Evolutionary conservation across 2,113 vertebrate species (phyloP).

Genomic region (Eulacestoma nigropectus): DNA sequence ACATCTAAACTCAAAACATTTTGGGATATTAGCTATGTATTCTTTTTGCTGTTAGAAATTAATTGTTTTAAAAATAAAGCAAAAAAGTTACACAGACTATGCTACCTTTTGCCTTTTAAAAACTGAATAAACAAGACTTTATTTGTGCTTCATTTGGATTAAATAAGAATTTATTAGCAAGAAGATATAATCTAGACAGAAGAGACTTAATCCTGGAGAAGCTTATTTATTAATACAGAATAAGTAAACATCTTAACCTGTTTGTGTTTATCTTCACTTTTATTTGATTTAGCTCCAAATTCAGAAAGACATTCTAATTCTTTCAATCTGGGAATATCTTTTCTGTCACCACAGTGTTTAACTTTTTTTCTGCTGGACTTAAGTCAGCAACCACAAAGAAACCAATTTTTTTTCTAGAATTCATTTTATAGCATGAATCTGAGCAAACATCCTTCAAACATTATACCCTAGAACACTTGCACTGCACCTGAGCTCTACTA

Average conservation of each 20-base stretch:
- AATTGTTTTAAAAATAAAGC: not conserved
- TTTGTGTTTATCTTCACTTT: conserved; percentile 1
- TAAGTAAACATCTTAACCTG: conserved; percentile 20
- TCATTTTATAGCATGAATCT: not conserved
- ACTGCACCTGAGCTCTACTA: conserved; percentile 7
- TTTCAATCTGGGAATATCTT: not conserved
- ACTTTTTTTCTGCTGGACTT: not conserved
- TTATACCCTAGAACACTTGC: not conserved
- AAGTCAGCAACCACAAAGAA: not conserved
- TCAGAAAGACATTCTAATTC: not conserved
- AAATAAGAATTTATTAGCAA: not conserved
- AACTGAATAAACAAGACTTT: not conserved
- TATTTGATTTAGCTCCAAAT: not conserved
- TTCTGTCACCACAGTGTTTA: not conserved
- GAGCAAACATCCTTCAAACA: not conserved
- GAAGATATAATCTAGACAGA: not conserved
- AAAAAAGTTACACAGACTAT: not conserved
- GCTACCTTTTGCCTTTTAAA: not conserved
- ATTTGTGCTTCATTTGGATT: conserved; percentile 1
- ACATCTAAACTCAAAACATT: not conserved
- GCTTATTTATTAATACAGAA: conserved; percentile 16
- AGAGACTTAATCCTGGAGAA: conserved; percentile 12
- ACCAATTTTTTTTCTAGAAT: not conserved
- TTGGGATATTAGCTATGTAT: not conserved
- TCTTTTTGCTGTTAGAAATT: not conserved